Percentiles rank a stretch among this genome's conserved stretches.
These are phyloP conservation scores for Ciconia maguari DNA, from an alignment of 2,113 vertebrate genomes.

Conservation along the genomic window DNA sequence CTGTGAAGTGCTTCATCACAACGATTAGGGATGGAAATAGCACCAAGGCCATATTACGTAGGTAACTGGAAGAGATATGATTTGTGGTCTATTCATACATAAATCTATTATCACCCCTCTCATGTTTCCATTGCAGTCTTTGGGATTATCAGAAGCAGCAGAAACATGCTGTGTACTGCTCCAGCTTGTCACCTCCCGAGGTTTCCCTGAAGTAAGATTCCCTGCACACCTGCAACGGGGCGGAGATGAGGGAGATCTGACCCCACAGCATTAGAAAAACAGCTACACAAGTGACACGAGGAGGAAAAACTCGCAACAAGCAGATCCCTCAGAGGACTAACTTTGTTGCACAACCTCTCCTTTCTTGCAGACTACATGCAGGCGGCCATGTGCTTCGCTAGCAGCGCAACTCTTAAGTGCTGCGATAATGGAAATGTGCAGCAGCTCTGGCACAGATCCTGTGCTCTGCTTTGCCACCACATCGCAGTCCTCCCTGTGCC, in stretches of 20 bases:
- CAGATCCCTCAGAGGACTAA: background rate
- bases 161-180: background rate
- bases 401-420: background rate
- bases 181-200: background rate
- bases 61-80: background rate
- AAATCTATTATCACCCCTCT: background rate
- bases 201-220: background rate
- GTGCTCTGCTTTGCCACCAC: background rate
- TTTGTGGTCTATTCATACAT: background rate
- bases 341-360: background rate
- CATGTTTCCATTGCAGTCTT: background rate
- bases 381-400: background rate
- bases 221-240: background rate
- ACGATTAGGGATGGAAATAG: background rate
- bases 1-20: background rate
- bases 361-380: background rate
- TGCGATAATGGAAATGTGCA: background rate
- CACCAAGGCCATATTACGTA: background rate
- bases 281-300: background rate
- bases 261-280: background rate
- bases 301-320: background rate
- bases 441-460: background rate
- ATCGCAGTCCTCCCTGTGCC: background rate
- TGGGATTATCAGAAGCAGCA: background rate
- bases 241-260: background rate